These are phyloP conservation scores for Clytia hemisphaerica DNA, from an alignment of 30 jellyfish, hydroid and myxozoan genomes.

Conservation along the genomic window DNA sequence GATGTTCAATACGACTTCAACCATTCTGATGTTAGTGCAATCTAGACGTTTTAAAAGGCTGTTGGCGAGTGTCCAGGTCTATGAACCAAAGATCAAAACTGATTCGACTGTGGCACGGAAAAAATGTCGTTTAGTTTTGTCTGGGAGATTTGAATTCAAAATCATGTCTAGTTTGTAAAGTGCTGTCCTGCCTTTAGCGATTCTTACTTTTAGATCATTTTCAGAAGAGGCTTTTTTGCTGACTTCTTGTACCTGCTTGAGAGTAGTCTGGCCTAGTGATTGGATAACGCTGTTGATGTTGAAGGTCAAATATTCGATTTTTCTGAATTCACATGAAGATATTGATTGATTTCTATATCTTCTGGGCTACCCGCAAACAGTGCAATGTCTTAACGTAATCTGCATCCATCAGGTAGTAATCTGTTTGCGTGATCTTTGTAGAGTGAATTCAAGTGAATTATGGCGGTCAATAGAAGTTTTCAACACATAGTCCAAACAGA, in stretches of 20 bases:
- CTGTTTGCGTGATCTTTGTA: no score
- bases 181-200: constrained; percentile 24
- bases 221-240: constrained; percentile 2
- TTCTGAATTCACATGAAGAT: background rate
- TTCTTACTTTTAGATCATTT: background rate
- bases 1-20: no score
- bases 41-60: no score
- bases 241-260: background rate
- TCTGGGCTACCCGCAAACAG: no score
- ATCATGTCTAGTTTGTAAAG: background rate
- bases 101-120: constrained; percentile 20
- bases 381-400: no score
- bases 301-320: background rate
- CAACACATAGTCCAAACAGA: no score
- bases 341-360: no score
- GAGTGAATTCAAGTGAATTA: no score
- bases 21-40: no score
- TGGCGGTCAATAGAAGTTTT: no score
- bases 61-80: constrained; percentile 21
- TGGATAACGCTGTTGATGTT: background rate
- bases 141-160: constrained; percentile 9
- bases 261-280: background rate
- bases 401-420: no score
- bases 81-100: constrained; percentile 8
- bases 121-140: background rate